These are phyloP conservation scores for Pipistrellus nathusii DNA, from an alignment of 2,797 vertebrate genomes.

Conservation along the genomic window DNA sequence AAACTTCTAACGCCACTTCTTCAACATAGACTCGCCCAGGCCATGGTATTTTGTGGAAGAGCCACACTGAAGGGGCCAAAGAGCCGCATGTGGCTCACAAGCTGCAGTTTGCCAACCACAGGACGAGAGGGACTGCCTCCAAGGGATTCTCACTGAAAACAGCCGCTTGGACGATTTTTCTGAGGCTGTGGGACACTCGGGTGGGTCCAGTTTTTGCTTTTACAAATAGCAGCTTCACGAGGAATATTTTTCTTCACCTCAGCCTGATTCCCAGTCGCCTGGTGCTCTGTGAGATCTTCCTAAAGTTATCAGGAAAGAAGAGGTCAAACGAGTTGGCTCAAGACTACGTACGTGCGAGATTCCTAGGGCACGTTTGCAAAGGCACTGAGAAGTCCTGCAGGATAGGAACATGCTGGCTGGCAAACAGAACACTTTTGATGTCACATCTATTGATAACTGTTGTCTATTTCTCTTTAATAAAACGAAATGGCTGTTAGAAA, in stretches of 20 bases:
- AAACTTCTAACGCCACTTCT: no score
- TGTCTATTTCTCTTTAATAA: background rate
- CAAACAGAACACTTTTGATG: background rate
- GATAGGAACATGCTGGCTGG: accelerated
- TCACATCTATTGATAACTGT: background rate
- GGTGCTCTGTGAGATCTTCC: background rate
- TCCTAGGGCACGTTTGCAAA: background rate
- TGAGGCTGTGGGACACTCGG: background rate
- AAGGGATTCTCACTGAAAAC: background rate
- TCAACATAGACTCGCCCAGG: no score
- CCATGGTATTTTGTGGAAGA: no score
- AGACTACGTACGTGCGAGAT: accelerated
- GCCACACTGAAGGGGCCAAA: no score
- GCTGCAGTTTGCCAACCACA: no score
- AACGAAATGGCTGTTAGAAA: background rate
- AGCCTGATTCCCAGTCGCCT: no score
- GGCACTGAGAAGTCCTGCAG: background rate
- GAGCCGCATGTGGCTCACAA: no score
- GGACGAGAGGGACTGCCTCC: no score
- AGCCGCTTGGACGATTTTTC: background rate
- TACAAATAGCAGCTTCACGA: background rate
- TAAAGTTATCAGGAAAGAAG: background rate
- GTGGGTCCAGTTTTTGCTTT: background rate
- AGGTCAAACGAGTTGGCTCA: background rate
- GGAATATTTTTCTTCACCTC: background rate